phyloP scores from a whole-genome alignment of 1,140 invertebrate species.

The Lepidurus packardi region DNA sequence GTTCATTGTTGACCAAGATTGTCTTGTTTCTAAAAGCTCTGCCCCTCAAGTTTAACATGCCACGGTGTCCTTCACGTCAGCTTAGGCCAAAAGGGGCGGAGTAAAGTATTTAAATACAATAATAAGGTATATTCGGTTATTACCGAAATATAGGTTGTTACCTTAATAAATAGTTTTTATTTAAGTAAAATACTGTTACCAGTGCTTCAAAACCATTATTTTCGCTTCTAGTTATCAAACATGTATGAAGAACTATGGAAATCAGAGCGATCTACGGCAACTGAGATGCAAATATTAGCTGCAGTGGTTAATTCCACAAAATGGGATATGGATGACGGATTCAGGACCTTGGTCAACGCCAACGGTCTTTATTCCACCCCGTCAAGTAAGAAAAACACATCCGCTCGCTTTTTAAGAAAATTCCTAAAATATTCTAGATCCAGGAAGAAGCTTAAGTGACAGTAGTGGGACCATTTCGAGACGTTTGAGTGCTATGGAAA shows the following conservation, averaged over 20 bases:
- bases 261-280: slow-evolving; percentile 47
- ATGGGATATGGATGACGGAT: slow-evolving; percentile 51
- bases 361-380: background rate
- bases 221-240: slow-evolving; percentile 48
- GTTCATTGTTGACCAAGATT: too few relatives aligned
- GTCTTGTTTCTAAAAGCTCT: too few relatives aligned
- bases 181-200: too few relatives aligned
- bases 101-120: too few relatives aligned
- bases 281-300: slow-evolving; percentile 48
- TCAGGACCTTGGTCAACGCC: slow-evolving; percentile 45
- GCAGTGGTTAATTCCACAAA: slow-evolving; percentile 50
- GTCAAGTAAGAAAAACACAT: background rate
- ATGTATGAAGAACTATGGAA: slow-evolving; percentile 54
- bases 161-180: too few relatives aligned
- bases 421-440: background rate
- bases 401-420: background rate
- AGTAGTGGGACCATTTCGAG: background rate
- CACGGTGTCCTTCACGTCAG: too few relatives aligned
- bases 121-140: too few relatives aligned
- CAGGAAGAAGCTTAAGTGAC: background rate
- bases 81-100: too few relatives aligned
- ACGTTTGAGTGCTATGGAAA: slow-evolving; percentile 7
- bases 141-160: too few relatives aligned
- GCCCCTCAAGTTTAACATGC: too few relatives aligned
- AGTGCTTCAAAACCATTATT: too few relatives aligned